Base-by-base conservation (phyloP, 1,140 invertebrate species). In the Diprion similis region DNA sequence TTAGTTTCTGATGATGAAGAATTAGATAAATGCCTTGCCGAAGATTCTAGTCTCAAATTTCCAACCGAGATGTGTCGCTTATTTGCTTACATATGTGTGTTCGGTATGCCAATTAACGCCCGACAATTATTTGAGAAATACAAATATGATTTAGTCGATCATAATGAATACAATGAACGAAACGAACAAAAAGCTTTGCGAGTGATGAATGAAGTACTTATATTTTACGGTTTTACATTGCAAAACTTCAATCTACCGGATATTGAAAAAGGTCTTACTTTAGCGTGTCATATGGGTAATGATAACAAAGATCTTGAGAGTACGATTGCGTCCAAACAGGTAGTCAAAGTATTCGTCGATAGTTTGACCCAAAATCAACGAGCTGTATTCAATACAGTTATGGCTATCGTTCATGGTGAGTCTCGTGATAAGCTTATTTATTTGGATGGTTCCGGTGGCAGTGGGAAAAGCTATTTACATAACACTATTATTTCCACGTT, bases 391-490 rank as follows among this genome's bases (percentile, higher is more conserved):
- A 47, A 13, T 46, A 68, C 2, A 9, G n/a, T 73, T 45, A 73
- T 73, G 15, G 24, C 45, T 46, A 65, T 37, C 0, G 66, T 73
- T 46, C 15, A 8, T 9, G 19, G 72, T 69, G 48, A 74, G 19
- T 15, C 37, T 10, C 8, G 17, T 47, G 48, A 68, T 73, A 67
- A 75, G 51, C 70, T 70, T 73, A 73, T 78, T 67, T 81, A 73
- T 72, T 46, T 81, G 15, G 78, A 82, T 66, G 78, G 78, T 19
- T 76, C 75, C 1, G 78, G 79, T 19, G 77, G 79, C n/a, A 78
- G 75, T 48, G 81, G 80, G 1, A 81, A 83, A 71, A 82, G 79
- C 18, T 79, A 71, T 71, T 24, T 83, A 17, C 78, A 80, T 65
- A 82, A 76, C 66, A 71, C 68, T 7, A 46, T 83, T 10, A 76